A percentile compares a stretch with the other conserved stretches of the same genome.
Evolutionary conservation across 2,888 invertebrate species (phyloP).

Genomic region (Scaptomyza flava): DNA sequence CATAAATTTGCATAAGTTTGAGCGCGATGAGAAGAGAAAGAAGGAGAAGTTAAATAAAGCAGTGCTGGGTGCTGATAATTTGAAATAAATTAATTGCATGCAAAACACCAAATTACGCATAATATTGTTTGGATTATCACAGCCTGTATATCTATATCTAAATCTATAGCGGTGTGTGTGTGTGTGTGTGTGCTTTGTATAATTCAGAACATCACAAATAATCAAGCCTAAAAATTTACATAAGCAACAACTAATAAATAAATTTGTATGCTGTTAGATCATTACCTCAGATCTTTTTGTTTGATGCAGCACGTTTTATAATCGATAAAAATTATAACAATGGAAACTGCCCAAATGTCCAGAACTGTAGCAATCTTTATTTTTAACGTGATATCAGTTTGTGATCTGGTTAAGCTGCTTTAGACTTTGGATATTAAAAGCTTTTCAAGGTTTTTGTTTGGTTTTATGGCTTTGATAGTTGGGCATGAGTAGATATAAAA

Average conservation of each 20-base stretch:
- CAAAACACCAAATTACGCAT: slow-evolving; percentile 76
- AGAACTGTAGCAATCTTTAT: slow-evolving; percentile 13
- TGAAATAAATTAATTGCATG: slow-evolving; percentile 61
- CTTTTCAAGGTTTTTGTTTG: slow-evolving; percentile 23
- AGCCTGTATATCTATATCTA: slow-evolving; percentile 11
- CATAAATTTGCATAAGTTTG: slow-evolving; percentile 17
- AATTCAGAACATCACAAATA: slow-evolving; percentile 20
- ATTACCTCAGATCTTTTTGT: slow-evolving; percentile 7
- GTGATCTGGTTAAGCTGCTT: slow-evolving; percentile 13
- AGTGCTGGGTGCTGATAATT: slow-evolving; percentile 16
- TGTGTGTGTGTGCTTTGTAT: neutral
- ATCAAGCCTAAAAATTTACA: slow-evolving; percentile 30
- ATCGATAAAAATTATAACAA: slow-evolving; percentile 13
- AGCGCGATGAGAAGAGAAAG: neutral
- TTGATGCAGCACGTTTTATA: neutral
- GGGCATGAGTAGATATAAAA: neutral
- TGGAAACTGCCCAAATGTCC: neutral
- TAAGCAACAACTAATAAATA: slow-evolving; percentile 29
- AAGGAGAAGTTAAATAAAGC: neutral
- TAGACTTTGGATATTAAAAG: slow-evolving; percentile 6
- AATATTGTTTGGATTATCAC: slow-evolving; percentile 24
- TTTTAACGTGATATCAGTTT: slow-evolving; percentile 13
- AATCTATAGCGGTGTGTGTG: neutral
- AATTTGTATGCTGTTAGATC: slow-evolving; percentile 4
- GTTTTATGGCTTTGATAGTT: slow-evolving; percentile 11